A percentile compares a stretch with the other conserved stretches of the same genome.
Conservation (phyloP, 1,140 invertebrate species). For the Ceratina calcarata region DNA sequence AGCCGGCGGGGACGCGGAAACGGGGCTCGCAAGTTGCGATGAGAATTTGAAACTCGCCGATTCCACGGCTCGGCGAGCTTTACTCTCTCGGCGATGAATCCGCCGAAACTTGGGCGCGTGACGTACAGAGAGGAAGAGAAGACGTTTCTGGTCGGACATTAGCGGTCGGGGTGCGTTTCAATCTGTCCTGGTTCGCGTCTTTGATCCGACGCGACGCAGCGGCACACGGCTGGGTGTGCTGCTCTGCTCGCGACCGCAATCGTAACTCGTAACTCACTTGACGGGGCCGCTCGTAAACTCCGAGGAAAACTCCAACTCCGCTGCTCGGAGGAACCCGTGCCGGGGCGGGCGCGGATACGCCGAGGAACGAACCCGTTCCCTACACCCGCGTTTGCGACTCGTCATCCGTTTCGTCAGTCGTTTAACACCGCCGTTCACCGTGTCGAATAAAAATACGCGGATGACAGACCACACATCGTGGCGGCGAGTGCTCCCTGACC, state of each 20-base stretch:
- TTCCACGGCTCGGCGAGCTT: too few relatives aligned
- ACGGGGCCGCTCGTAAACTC: slow-evolving; percentile 55
- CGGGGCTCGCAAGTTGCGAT: not conserved
- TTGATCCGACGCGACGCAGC: slow-evolving; percentile 53
- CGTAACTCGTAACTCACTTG: slow-evolving; percentile 59
- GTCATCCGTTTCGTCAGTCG: slow-evolving; percentile 77
- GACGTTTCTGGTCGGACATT: slow-evolving; percentile 43
- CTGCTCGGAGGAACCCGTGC: slow-evolving; percentile 7
- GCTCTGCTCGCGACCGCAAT: slow-evolving; percentile 18
- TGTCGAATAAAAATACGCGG: slow-evolving; percentile 76
- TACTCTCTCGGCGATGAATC: not conserved
- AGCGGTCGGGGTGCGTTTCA: slow-evolving; percentile 45
- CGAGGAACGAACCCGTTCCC: too few relatives aligned
- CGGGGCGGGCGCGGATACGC: slow-evolving; percentile 4
- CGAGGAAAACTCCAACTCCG: slow-evolving; percentile 17
- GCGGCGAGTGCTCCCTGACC: slow-evolving; percentile 33
- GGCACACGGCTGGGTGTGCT: too few relatives aligned
- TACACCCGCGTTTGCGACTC: slow-evolving; percentile 32
- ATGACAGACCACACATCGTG: slow-evolving; percentile 71
- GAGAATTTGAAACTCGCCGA: too few relatives aligned
- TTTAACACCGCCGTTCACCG: slow-evolving; percentile 76
- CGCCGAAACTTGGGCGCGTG: too few relatives aligned
- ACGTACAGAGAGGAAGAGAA: too few relatives aligned
- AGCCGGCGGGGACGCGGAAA: not conserved
- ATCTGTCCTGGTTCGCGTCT: slow-evolving; percentile 56